Percentiles rank a stretch among this genome's conserved stretches.
phyloP scores from a whole-genome alignment of 2,888 invertebrate genomes.

The Eilema griseolum region DNA sequence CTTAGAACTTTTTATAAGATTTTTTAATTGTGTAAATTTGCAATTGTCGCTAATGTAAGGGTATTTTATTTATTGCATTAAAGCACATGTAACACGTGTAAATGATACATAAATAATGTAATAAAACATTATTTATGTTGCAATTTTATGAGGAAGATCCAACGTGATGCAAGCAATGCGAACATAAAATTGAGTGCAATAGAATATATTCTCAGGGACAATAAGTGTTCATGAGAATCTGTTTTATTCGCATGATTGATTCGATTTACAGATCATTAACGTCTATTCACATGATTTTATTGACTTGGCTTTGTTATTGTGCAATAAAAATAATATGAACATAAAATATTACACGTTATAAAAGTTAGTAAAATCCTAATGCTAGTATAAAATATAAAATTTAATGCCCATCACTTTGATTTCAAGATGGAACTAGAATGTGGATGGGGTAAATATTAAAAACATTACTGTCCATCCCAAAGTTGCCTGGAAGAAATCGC shows the following conservation, averaged over 20 bases:
- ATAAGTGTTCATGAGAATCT: not conserved
- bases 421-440: too few relatives aligned
- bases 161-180: not conserved
- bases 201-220: constrained; percentile 1
- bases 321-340: not conserved
- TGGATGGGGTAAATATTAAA: too few relatives aligned
- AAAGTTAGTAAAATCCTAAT: too few relatives aligned
- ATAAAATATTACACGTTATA: not conserved
- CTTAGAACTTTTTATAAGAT: too few relatives aligned
- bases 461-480: too few relatives aligned
- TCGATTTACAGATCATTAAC: not conserved
- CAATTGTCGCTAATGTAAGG: not conserved
- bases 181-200: not conserved
- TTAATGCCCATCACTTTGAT: too few relatives aligned
- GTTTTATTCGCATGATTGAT: not conserved
- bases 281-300: not conserved
- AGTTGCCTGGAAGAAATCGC: too few relatives aligned
- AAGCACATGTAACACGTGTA: not conserved
- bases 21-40: too few relatives aligned
- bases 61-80: not conserved
- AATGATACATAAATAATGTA: not conserved
- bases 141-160: not conserved
- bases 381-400: too few relatives aligned
- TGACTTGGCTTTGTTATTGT: not conserved
- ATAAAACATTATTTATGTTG: not conserved